Conservation (phyloP, 2,888 invertebrate species). For the Plusia festucae region DNA sequence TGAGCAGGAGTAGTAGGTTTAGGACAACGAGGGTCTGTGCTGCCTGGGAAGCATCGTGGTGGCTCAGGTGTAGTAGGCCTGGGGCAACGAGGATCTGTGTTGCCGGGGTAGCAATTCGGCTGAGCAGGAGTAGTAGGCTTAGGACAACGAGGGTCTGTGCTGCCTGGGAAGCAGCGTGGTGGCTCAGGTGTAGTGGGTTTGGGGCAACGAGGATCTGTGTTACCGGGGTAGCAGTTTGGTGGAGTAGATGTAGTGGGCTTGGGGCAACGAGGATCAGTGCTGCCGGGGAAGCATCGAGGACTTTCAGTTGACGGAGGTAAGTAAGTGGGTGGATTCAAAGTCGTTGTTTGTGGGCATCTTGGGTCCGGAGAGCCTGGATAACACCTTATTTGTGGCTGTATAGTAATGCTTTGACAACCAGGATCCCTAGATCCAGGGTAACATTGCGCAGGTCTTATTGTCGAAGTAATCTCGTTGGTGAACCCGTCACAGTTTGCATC, state of each 20-base stretch:
- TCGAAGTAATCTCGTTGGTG: constrained; percentile 75
- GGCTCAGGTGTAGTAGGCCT: constrained; percentile 61
- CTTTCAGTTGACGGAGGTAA: neutral
- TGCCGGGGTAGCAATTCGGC: constrained; percentile 42
- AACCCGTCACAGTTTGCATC: constrained; percentile 77
- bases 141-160: constrained; percentile 64
- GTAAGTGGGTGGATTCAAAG: constrained; percentile 13
- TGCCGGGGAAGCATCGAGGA: constrained; percentile 24
- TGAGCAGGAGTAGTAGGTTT: constrained; percentile 53
- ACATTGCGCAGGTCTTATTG: constrained; percentile 70
- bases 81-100: constrained; percentile 49
- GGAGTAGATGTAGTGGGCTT: constrained; percentile 20
- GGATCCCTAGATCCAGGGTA: constrained; percentile 76
- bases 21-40: constrained; percentile 59
- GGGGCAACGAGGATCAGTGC: constrained; percentile 28
- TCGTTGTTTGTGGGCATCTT: constrained; percentile 25
- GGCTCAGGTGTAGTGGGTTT: constrained; percentile 49
- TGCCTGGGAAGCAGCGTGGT: constrained; percentile 68
- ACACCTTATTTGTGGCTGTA: constrained; percentile 63
- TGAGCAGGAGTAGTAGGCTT: constrained; percentile 54
- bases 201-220: constrained; percentile 27
- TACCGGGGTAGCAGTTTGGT: constrained; percentile 66
- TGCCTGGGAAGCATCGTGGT: constrained; percentile 54
- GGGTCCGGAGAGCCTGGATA: constrained; percentile 54
- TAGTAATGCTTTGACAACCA: constrained; percentile 70